These are phyloP conservation scores for Leucoptera coffeella DNA, from an alignment of 2,888 invertebrate species.

Conservation along the genomic window DNA sequence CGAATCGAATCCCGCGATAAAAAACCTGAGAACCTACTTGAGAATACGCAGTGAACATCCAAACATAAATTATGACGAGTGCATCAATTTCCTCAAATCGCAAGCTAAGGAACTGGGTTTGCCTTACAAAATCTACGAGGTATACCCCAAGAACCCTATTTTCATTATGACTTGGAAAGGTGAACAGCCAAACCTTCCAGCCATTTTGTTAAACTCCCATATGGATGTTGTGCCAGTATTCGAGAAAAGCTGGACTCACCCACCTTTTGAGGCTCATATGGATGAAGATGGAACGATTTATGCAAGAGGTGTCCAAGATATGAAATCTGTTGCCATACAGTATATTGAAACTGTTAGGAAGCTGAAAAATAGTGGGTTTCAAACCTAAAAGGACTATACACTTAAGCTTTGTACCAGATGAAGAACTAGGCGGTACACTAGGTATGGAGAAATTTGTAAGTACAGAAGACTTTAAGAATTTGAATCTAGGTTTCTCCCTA, in stretches of 20 bases:
- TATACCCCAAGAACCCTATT: conserved; percentile 66
- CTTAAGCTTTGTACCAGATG: conserved; percentile 72
- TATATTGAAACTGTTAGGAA: conserved; percentile 63
- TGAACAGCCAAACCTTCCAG: conserved; percentile 59
- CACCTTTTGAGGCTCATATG: conserved; percentile 81
- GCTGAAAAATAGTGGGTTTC: conserved; percentile 45
- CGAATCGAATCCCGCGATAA: too few relatives aligned
- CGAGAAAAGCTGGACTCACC: conserved; percentile 69
- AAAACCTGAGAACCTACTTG: too few relatives aligned
- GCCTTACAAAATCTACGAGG: conserved; percentile 53
- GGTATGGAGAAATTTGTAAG: conserved; percentile 75
- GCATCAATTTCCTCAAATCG: conserved; percentile 63
- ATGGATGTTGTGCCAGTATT: conserved; percentile 97
- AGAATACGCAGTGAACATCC: too few relatives aligned
- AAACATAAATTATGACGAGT: too few relatives aligned
- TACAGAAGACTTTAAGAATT: conserved; percentile 60
- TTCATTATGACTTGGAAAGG: conserved; percentile 82
- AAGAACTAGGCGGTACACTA: conserved; percentile 72
- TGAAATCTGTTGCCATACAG: conserved; percentile 73
- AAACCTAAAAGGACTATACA: conserved; percentile 59
- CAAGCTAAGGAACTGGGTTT: conserved; percentile 67
- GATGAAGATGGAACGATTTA: conserved; percentile 77
- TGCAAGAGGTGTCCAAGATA: conserved; percentile 81
- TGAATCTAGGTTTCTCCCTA: conserved; percentile 79
- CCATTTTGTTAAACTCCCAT: conserved; percentile 86